Evolutionary conservation across 2,888 invertebrate genomes (phyloP).

Genomic region (Pherbina coryleti): DNA sequence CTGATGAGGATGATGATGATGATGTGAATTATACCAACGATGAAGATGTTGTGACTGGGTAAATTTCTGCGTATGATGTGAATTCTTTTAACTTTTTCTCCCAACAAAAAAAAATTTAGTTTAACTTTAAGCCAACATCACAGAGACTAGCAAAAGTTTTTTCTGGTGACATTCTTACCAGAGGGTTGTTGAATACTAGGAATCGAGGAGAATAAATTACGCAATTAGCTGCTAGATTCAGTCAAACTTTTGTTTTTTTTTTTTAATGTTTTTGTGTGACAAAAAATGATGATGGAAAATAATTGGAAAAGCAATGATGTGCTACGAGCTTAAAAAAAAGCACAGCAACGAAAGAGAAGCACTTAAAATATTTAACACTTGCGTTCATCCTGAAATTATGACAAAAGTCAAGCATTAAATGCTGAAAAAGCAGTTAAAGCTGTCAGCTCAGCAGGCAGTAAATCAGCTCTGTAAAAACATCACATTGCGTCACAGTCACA

Average conservation of each 20-base stretch:
- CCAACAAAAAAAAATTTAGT: not conserved
- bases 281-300: not conserved
- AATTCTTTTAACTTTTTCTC: slow-evolving; percentile 1
- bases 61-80: not conserved
- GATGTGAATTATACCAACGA: not conserved
- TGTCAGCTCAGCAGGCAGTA: not conserved
- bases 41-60: not conserved
- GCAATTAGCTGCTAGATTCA: not conserved
- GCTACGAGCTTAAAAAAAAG: not conserved
- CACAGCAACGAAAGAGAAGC: not conserved
- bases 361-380: not conserved
- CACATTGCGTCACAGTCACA: not conserved
- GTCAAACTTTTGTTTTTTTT: not conserved
- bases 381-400: not conserved
- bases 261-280: too few relatives aligned
- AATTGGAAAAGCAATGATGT: not conserved
- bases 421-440: not conserved
- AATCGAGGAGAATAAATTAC: not conserved
- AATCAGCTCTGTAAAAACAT: not conserved
- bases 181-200: not conserved
- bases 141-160: not conserved
- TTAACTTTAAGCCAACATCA: not conserved
- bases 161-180: not conserved
- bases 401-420: not conserved
- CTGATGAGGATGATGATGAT: not conserved